phyloP scores from a whole-genome alignment of 2,113 vertebrate species.

The Channa maculata region DNA sequence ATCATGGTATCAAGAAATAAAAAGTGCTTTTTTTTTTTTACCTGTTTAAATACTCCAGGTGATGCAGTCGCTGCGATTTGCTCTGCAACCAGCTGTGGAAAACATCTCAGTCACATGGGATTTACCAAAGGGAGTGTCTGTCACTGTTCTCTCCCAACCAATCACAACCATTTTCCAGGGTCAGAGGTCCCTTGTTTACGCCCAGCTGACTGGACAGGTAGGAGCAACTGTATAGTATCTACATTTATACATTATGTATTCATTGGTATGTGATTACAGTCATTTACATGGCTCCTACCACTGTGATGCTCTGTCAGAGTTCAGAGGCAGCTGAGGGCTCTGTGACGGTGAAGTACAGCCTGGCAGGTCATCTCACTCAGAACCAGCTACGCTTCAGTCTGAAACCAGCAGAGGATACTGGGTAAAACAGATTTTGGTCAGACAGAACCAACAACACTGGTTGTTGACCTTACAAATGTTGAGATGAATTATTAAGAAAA shows the following conservation, averaged over 20 bases:
- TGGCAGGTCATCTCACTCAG: constrained; percentile 66
- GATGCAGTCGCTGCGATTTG: constrained; percentile 79
- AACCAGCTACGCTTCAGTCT: constrained; percentile 71
- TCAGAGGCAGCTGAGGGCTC: constrained; percentile 55
- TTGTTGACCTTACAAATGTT: too few relatives aligned
- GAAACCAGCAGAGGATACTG: constrained; percentile 62
- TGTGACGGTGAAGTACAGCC: constrained; percentile 75
- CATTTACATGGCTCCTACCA: too few relatives aligned
- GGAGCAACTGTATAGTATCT: background rate
- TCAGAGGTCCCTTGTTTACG: constrained; percentile 79
- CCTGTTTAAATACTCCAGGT: constrained; percentile 41
- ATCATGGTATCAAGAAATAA: too few relatives aligned
- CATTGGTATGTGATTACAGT: too few relatives aligned
- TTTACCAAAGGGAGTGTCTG: constrained; percentile 71
- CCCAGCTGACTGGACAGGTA: constrained; percentile 77
- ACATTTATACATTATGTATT: too few relatives aligned
- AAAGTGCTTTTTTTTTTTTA: background rate
- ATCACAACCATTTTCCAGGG: constrained; percentile 76
- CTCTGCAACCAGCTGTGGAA: constrained; percentile 74
- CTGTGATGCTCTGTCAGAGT: constrained; percentile 43
- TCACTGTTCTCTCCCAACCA: constrained; percentile 71
- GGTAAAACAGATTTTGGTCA: constrained; percentile 52
- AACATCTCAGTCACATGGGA: constrained; percentile 76
- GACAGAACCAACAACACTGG: too few relatives aligned
- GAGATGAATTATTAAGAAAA: too few relatives aligned